Evolutionary conservation across 2,888 invertebrate species (phyloP).

Genomic region (Ophonus ardosiacus): DNA sequence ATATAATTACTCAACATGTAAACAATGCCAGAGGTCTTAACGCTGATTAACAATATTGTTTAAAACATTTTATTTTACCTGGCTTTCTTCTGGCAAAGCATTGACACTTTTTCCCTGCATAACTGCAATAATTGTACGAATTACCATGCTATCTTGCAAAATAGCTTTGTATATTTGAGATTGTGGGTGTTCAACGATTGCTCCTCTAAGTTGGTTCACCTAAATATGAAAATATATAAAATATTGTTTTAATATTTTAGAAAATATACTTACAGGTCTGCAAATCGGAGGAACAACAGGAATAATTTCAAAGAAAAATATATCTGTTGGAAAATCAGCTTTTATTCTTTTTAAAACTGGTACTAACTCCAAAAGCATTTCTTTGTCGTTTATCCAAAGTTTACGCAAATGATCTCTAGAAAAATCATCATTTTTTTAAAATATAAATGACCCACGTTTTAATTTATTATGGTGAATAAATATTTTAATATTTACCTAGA

Average conservation of each 20-base stretch:
- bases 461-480: too few species aligned
- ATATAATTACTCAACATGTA: too few species aligned
- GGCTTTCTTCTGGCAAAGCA: slow-evolving; percentile 70
- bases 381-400: slow-evolving; percentile 85
- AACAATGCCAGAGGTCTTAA: too few species aligned
- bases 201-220: slow-evolving; percentile 79
- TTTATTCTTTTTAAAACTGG: slow-evolving; percentile 81
- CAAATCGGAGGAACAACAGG: slow-evolving; percentile 92
- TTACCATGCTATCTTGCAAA: slow-evolving; percentile 81
- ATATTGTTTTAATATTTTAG: neutral
- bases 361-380: slow-evolving; percentile 83
- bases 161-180: slow-evolving; percentile 84
- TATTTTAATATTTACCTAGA: slow-evolving; percentile 67
- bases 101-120: slow-evolving; percentile 77
- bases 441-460: neutral
- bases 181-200: slow-evolving; percentile 88
- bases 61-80: slow-evolving; percentile 70
- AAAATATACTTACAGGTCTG: slow-evolving; percentile 82
- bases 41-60: slow-evolving; percentile 25
- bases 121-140: slow-evolving; percentile 82
- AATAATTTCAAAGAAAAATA: slow-evolving; percentile 91
- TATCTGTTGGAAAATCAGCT: slow-evolving; percentile 83
- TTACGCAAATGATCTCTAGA: slow-evolving; percentile 74
- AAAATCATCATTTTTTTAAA: neutral
- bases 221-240: slow-evolving; percentile 53